A percentile compares a stretch with the other conserved stretches of the same genome.
Evolutionary conservation across 1,140 invertebrate genomes (phyloP).

Genomic region (Aphaenogaster ashmeadi): DNA sequence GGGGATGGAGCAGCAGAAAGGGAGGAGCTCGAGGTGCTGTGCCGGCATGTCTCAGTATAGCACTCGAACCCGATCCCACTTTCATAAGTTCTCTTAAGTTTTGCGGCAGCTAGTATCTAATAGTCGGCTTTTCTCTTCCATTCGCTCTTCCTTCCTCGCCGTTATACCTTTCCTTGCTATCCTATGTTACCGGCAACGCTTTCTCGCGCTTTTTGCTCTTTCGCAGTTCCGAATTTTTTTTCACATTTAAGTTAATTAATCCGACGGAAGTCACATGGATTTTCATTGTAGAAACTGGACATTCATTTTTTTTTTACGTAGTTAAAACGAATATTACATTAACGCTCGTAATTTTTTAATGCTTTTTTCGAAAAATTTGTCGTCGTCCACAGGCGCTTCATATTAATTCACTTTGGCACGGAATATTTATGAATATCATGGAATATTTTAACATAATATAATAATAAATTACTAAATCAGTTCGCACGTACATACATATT

Average conservation of each 20-base stretch:
- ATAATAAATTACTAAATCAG: constrained; percentile 31
- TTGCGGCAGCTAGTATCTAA: constrained; percentile 81
- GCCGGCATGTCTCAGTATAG: constrained; percentile 60
- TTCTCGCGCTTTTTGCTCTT: neutral
- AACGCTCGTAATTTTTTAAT: neutral
- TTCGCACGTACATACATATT: neutral
- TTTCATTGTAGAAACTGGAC: neutral
- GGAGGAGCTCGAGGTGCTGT: constrained; percentile 21
- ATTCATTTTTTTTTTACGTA: neutral
- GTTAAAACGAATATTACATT: neutral
- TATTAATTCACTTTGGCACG: neutral
- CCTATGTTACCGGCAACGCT: constrained; percentile 12
- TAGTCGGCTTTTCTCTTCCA: constrained; percentile 74
- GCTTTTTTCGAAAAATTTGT: neutral
- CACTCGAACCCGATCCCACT: constrained; percentile 81
- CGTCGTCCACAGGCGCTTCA: no score
- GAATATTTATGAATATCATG: neutral
- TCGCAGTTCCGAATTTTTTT: neutral
- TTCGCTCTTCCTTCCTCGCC: constrained; percentile 42
- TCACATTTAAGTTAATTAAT: constrained; percentile 27
- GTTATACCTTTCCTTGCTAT: constrained; percentile 37
- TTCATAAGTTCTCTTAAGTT: constrained; percentile 84
- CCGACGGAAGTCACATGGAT: neutral
- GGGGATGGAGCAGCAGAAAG: no score
- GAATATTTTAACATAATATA: constrained; percentile 5